Evolutionary conservation across 2,113 vertebrate species (phyloP), one percentile per base, ranked within the genome.

Genomic region (Colistium nudipinnis): DNA sequence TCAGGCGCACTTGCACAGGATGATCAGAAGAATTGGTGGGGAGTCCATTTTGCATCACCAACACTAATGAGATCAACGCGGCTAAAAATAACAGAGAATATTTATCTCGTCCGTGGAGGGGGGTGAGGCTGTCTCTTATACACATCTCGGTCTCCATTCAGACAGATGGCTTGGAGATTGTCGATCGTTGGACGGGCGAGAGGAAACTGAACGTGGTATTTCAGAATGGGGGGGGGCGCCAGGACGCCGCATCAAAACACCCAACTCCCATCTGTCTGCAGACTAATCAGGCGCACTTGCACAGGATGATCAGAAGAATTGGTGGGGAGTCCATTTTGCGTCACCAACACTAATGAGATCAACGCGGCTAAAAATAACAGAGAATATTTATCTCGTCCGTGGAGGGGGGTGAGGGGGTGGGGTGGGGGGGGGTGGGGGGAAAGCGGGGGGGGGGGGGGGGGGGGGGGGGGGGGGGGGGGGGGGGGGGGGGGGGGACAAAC

Each of bases 81-180:
- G 63, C 77, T 72, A 69, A 70, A 83, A 74, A 78, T 70, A 76
- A 31, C 24, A 24, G 24, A 38, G 55, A 59, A 54, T 60, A 70
- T 78, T 53, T 51, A 57, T 59, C 48, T n/a, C 11, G 8, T 48
- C 45, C 11, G 4, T 24, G 13, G 19, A 30, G 35, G 4, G 9
- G 11, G 25, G 31, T 19, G n/a, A n/a, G n/a, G n/a, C n/a, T n/a
- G n/a, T n/a, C n/a, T n/a, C n/a, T n/a, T n/a, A n/a, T n/a, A n/a
- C n/a, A n/a, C n/a, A n/a, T n/a, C n/a, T n/a, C 41, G 78, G 5
- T 89, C 84, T 10, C 65, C 75, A 2, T 90, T 44, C 13, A 48
- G 54, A 87, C 95, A 97, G 75, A 96, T 93, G 47, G 82, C 90
- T 24, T 73, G 55, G 17, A 95, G 48, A 45, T 95, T 94, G 60